Evolutionary conservation across 2,797 vertebrate genomes (phyloP).

Genomic region (Cyprinodon diabolis): DNA sequence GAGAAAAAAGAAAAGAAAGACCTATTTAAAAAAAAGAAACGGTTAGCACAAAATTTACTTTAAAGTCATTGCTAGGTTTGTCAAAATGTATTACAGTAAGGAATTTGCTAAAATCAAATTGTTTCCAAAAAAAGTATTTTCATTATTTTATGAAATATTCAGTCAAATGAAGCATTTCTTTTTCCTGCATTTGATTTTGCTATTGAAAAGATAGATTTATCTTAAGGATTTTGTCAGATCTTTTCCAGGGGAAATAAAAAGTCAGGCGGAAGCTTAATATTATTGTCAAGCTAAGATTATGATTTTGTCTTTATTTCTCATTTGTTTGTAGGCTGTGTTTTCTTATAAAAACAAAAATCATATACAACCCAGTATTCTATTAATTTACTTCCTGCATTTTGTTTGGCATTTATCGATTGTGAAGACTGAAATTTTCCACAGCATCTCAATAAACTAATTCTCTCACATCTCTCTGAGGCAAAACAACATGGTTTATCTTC

Average conservation of each 20-base stretch:
- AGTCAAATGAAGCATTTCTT: not conserved
- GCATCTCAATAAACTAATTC: not conserved
- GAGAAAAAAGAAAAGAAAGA: too few relatives aligned
- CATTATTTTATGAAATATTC: not conserved
- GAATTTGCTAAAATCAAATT: not conserved
- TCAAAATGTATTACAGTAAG: too few relatives aligned
- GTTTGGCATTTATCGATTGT: slow-evolving; percentile 12
- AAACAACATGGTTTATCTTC: slow-evolving; percentile 7
- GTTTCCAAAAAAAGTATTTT: not conserved
- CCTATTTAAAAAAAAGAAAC: too few relatives aligned
- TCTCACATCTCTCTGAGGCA: not conserved
- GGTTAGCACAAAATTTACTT: too few relatives aligned
- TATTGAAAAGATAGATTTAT: not conserved
- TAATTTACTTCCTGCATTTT: not conserved
- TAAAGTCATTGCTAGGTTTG: too few relatives aligned
- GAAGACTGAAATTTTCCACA: not conserved
- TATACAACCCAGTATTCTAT: not conserved
- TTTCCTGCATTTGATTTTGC: not conserved
- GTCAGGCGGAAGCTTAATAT: not conserved
- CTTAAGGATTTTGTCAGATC: not conserved
- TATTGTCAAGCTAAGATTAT: not conserved
- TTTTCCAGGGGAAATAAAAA: not conserved
- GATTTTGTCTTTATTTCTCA: not conserved
- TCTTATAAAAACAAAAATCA: not conserved
- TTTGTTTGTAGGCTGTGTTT: not conserved